These are phyloP conservation scores for Achatina immaculata DNA, from an alignment of 1,140 invertebrate species.

Conservation along the genomic window DNA sequence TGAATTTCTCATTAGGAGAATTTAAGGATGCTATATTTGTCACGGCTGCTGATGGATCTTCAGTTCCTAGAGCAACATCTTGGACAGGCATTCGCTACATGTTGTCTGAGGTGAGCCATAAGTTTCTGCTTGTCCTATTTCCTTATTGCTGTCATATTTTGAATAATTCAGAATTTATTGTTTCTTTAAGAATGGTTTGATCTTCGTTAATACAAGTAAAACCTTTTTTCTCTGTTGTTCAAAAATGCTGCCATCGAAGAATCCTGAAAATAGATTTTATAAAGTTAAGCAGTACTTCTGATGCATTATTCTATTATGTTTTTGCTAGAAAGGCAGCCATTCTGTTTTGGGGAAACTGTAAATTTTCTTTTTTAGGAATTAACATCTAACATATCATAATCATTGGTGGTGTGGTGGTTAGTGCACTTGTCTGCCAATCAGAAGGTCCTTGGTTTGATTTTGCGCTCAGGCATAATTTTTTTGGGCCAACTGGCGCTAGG, in stretches of 20 bases:
- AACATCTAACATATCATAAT: no score
- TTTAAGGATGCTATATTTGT: slow-evolving; percentile 63
- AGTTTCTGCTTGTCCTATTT: no score
- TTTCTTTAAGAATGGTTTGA: background rate
- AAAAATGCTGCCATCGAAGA: background rate
- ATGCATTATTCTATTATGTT: no score
- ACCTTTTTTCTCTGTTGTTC: background rate
- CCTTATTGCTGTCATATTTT: background rate
- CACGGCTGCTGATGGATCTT: slow-evolving; percentile 57
- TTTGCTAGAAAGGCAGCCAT: no score
- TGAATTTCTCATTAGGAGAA: slow-evolving; percentile 59
- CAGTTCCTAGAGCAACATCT: slow-evolving; percentile 59
- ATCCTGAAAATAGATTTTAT: background rate
- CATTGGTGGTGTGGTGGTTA: no score
- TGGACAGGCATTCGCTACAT: slow-evolving; percentile 67
- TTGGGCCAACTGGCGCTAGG: no score
- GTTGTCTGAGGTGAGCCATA: slow-evolving; percentile 63
- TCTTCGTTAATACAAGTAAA: background rate
- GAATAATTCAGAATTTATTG: background rate
- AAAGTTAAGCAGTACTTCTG: no score
- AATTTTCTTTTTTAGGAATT: no score
- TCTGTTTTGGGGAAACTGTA: no score
- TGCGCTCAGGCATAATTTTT: no score
- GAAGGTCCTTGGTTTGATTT: no score
- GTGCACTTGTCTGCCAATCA: no score